Conservation (phyloP, 2,797 vertebrate genomes). For the Oreortyx pictus region DNA sequence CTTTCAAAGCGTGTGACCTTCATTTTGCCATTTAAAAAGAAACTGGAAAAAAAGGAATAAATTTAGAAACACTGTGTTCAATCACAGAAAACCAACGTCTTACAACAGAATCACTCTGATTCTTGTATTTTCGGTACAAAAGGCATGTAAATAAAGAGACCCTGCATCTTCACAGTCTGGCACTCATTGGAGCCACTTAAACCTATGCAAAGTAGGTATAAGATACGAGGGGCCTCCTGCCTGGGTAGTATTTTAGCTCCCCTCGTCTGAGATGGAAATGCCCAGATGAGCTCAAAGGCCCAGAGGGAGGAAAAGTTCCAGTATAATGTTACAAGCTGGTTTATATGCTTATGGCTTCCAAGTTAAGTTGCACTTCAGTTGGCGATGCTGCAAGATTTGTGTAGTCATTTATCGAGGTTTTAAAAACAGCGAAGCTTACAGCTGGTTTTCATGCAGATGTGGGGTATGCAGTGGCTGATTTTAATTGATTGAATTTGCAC, state of each 20-base stretch:
- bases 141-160: constrained; percentile 61
- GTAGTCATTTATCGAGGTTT: constrained; percentile 31
- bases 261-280: background rate
- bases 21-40: background rate
- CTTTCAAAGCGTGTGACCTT: background rate
- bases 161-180: constrained; percentile 11
- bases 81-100: constrained; percentile 39
- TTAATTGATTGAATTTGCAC: background rate
- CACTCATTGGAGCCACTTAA: background rate
- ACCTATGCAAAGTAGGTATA: background rate
- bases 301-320: constrained; percentile 9
- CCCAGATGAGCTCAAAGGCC: background rate
- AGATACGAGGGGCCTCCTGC: background rate
- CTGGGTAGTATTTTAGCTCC: background rate
- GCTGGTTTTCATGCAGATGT: constrained; percentile 23
- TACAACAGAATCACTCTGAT: constrained; percentile 49
- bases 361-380: constrained; percentile 70
- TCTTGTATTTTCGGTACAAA: constrained; percentile 54
- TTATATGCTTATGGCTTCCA: constrained; percentile 76
- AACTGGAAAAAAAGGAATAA: constrained; percentile 14
- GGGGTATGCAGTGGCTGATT: background rate
- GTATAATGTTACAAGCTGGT: constrained; percentile 35
- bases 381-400: background rate
- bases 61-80: constrained; percentile 31
- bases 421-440: constrained; percentile 41